phyloP scores from a whole-genome alignment of 2,888 invertebrate species.

The Catotricha subobsoleta region DNA sequence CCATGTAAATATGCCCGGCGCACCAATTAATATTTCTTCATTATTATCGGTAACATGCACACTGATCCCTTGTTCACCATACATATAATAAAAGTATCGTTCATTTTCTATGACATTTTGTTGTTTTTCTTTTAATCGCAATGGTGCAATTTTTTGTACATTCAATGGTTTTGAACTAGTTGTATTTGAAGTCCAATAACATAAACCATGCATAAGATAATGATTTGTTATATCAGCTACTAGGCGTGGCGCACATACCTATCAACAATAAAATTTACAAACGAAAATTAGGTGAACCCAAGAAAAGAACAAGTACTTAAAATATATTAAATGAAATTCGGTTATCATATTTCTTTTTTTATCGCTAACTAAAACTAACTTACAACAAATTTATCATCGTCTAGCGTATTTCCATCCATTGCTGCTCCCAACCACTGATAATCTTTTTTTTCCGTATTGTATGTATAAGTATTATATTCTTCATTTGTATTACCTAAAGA shows the following conservation, averaged over 20 bases:
- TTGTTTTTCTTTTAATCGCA: conserved; percentile 17
- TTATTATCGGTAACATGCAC: conserved; percentile 27
- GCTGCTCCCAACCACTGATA: conserved; percentile 34
- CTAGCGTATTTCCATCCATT: conserved; percentile 29
- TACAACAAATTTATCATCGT: conserved; percentile 27
- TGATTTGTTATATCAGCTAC: conserved; percentile 19
- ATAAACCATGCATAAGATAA: conserved; percentile 28
- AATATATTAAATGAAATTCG: not conserved
- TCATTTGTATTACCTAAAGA: conserved; percentile 3
- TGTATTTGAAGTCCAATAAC: conserved; percentile 27
- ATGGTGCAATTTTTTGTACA: conserved; percentile 24
- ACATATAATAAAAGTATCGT: conserved; percentile 21
- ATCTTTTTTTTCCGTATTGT: conserved; percentile 25
- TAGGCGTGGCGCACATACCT: conserved; percentile 26
- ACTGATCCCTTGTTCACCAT: conserved; percentile 26
- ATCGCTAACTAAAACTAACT: conserved; percentile 2
- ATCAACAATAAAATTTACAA: not conserved
- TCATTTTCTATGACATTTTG: conserved; percentile 9
- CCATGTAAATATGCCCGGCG: conserved; percentile 27
- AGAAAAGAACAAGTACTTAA: no score
- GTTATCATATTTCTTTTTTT: not conserved
- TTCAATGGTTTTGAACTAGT: conserved; percentile 18
- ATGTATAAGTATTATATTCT: conserved; percentile 2
- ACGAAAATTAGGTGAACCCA: no score
- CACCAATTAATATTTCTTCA: conserved; percentile 27